phyloP scores from a whole-genome alignment of 2,113 vertebrate genomes.

The Elephas maximus region DNA sequence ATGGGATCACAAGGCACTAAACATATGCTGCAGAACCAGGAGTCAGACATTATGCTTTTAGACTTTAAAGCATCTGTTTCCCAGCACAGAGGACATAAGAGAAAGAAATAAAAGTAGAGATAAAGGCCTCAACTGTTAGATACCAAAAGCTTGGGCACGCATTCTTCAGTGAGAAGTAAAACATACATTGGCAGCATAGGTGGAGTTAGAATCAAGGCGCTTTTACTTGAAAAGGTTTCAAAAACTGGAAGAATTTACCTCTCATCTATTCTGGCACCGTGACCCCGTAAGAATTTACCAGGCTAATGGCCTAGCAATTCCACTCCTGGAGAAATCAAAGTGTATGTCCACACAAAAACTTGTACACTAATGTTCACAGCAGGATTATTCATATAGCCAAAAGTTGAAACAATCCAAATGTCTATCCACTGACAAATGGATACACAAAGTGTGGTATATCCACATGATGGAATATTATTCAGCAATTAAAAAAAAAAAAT shows the following conservation, averaged over 20 bases:
- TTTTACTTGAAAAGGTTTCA: slow-evolving; percentile 58
- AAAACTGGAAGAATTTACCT: slow-evolving; percentile 60
- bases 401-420: neutral
- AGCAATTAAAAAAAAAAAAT: slow-evolving; percentile 25
- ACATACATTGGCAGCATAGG: neutral
- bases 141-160: neutral
- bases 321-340: slow-evolving; percentile 12
- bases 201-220: neutral
- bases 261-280: slow-evolving; percentile 23
- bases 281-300: slow-evolving; percentile 85
- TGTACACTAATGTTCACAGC: neutral
- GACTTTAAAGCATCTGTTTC: neutral
- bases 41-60: neutral
- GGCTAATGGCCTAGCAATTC: slow-evolving; percentile 85
- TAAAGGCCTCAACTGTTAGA: neutral
- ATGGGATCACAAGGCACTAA: neutral
- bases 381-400: neutral
- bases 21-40: neutral
- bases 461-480: neutral
- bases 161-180: slow-evolving; percentile 32
- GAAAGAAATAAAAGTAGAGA: neutral
- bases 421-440: neutral
- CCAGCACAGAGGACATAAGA: neutral
- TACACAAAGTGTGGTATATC: neutral
- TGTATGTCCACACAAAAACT: neutral